phyloP scores from a whole-genome alignment of 2,113 vertebrate species.

The Podarcis muralis region DNA sequence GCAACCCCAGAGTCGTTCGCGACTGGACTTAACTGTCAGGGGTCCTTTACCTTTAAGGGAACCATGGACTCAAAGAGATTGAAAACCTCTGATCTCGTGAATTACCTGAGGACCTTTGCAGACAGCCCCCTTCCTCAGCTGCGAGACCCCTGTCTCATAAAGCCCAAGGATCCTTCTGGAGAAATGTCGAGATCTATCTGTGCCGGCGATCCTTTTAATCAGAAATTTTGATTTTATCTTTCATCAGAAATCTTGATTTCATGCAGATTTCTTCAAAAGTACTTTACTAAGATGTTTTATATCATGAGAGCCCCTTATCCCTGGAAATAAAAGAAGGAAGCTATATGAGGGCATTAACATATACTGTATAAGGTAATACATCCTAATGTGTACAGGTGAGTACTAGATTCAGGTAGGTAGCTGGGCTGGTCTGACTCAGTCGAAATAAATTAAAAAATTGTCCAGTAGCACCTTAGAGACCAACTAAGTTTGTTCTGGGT shows the following conservation, averaged over 20 bases:
- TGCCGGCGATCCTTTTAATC: neutral
- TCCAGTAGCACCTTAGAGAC: no score
- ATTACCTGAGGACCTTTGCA: no score
- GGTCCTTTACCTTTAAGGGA: no score
- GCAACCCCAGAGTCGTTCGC: no score
- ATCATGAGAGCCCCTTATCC: neutral
- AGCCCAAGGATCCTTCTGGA: neutral
- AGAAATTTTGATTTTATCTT: neutral
- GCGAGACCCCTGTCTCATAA: neutral
- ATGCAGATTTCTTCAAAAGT: neutral
- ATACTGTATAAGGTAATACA: neutral
- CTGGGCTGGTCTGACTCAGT: no score
- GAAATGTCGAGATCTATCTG: neutral
- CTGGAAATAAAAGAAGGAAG: neutral
- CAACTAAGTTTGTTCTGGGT: no score
- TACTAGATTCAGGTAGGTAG: no score
- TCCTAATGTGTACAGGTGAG: neutral
- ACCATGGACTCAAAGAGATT: no score
- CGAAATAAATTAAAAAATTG: no score
- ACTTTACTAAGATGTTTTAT: neutral
- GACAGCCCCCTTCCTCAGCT: neutral
- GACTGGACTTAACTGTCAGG: no score
- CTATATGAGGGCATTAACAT: no score
- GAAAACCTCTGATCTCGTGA: no score
- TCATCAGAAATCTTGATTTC: neutral